Conservation (phyloP, 2,113 vertebrate genomes). For the Axis porcinus region DNA sequence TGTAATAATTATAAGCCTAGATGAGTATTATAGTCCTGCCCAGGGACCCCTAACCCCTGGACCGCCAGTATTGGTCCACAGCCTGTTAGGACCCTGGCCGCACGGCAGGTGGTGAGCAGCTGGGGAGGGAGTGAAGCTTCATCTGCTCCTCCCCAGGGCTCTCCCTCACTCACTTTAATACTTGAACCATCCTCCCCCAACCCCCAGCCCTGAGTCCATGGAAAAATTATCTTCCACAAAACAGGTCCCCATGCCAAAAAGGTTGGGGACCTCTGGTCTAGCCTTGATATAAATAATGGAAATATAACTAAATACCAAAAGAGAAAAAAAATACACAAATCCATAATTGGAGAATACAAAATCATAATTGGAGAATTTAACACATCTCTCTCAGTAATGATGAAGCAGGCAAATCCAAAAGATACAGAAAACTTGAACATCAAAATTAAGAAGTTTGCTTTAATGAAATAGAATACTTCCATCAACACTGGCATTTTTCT, state of each 20-base stretch:
- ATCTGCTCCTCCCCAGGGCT: not conserved
- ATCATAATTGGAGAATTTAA: not conserved
- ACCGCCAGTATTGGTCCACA: not conserved
- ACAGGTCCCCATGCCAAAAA: not conserved
- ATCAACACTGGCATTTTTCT: not conserved
- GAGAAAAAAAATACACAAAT: not conserved
- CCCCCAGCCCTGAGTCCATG: not conserved
- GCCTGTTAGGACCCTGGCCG: rapidly evolving
- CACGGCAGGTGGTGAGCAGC: not conserved
- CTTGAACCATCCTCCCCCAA: not conserved
- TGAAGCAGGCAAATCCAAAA: not conserved
- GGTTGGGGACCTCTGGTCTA: not conserved
- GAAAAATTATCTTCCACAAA: not conserved
- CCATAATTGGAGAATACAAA: not conserved
- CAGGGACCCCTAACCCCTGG: not conserved
- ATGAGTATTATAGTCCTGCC: not conserved
- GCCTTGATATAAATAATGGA: not conserved
- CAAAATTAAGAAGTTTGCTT: not conserved
- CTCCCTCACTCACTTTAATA: not conserved
- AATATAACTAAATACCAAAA: not conserved
- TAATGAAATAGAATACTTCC: not conserved
- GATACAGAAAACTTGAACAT: not conserved
- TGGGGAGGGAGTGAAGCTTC: not conserved
- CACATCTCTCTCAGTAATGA: not conserved
- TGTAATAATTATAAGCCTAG: not conserved